Conservation (phyloP, 2,113 vertebrate genomes). For the Channa maculata region DNA sequence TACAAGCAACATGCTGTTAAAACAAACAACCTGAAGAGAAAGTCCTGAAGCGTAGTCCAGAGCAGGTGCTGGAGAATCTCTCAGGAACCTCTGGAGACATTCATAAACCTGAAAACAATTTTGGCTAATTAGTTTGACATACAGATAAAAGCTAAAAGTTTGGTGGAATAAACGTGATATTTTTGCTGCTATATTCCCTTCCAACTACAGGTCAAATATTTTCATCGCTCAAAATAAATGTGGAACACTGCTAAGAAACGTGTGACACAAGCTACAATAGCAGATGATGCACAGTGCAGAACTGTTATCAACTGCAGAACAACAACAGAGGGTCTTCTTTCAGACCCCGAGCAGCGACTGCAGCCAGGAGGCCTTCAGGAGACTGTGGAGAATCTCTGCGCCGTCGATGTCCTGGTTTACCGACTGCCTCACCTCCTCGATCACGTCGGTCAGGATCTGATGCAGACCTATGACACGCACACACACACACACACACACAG, state of each 20-base stretch:
- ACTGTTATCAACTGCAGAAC: no score
- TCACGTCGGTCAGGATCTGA: constrained; percentile 87
- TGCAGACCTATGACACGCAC: constrained; percentile 81
- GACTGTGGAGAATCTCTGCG: constrained; percentile 85
- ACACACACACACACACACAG: background rate
- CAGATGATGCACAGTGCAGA: no score
- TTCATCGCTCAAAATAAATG: no score
- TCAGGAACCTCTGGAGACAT: constrained; percentile 87
- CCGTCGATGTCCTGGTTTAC: constrained; percentile 86
- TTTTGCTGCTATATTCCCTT: no score
- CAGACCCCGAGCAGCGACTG: constrained; percentile 92
- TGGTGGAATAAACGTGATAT: no score
- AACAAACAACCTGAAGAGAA: constrained; percentile 84
- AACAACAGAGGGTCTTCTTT: background rate
- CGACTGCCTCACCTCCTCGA: constrained; percentile 87
- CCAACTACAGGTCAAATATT: no score
- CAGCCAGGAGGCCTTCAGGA: constrained; percentile 90
- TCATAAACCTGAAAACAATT: constrained; percentile 87
- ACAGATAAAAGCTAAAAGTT: no score
- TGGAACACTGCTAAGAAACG: no score
- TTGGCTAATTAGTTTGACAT: no score
- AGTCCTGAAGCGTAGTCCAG: constrained; percentile 81
- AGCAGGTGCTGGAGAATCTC: constrained; percentile 79
- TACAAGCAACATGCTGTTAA: no score
- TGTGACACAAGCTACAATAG: no score